A percentile compares a stretch with the other conserved stretches of the same genome.
These are phyloP conservation scores for Oxyteleia sp. DNA, from an alignment of 2,888 invertebrate species.

Conservation along the genomic window DNA sequence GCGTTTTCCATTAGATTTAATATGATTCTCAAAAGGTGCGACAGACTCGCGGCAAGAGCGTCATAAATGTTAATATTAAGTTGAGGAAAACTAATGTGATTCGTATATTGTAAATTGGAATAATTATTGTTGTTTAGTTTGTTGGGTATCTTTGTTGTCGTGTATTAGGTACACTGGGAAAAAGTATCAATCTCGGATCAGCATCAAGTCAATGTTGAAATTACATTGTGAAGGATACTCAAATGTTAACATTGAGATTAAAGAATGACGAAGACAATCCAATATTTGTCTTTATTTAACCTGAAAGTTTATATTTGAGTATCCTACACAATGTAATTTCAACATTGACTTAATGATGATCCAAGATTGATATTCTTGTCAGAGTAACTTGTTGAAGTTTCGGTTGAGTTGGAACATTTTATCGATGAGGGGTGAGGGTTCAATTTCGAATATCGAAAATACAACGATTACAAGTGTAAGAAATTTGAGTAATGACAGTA, in stretches of 20 bases:
- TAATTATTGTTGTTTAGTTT: conserved; percentile 13
- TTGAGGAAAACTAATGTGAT: conserved; percentile 51
- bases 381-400: conserved; percentile 21
- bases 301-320: too few species aligned
- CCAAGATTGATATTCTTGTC: too few species aligned
- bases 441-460: conserved; percentile 13
- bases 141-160: conserved; percentile 7
- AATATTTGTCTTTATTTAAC: too few species aligned
- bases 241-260: too few species aligned
- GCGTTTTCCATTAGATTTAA: conserved; percentile 67
- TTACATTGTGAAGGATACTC: too few species aligned
- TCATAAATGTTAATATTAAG: conserved; percentile 36
- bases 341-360: too few species aligned
- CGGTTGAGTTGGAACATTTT: background rate
- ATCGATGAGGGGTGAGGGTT: background rate
- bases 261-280: too few species aligned
- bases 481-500: background rate
- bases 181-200: too few species aligned
- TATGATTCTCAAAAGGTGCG: conserved; percentile 68
- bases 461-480: conserved; percentile 38
- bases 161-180: conserved; percentile 17
- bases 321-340: too few species aligned
- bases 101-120: conserved; percentile 13
- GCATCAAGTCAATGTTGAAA: too few species aligned
- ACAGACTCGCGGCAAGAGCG: conserved; percentile 46